These are phyloP conservation scores for Schizopygopsis malacanthus DNA, from an alignment of 2,797 vertebrate species.

Conservation along the genomic window DNA sequence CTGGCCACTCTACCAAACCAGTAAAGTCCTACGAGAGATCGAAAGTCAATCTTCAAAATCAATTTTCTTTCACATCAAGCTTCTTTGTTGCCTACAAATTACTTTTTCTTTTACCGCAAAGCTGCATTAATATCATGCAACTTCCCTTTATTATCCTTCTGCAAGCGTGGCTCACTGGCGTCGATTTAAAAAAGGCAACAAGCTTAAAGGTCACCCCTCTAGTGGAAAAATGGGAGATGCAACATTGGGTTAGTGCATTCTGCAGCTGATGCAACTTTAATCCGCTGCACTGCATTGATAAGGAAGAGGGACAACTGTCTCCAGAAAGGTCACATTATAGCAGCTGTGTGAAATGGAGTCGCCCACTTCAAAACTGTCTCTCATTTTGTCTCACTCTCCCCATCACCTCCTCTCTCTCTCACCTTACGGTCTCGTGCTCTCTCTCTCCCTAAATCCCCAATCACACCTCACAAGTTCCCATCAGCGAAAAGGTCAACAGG, in stretches of 20 bases:
- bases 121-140: conserved; percentile 47
- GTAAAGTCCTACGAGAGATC: conserved; percentile 34
- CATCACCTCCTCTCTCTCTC: conserved; percentile 51
- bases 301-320: conserved; percentile 42
- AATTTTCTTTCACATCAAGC: conserved; percentile 56
- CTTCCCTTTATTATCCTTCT: conserved; percentile 55
- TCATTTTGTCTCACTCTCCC: conserved; percentile 18
- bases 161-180: conserved; percentile 12
- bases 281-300: conserved; percentile 43
- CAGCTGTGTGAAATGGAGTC: conserved; percentile 54
- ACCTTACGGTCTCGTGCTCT: conserved; percentile 27
- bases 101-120: conserved; percentile 44
- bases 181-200: conserved; percentile 45
- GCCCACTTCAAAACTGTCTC: conserved; percentile 46
- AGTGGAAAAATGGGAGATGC: conserved; percentile 18
- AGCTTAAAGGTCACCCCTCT: conserved; percentile 51
- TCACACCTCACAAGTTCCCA: conserved; percentile 62
- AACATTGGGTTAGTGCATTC: conserved; percentile 32
- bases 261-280: conserved; percentile 47
- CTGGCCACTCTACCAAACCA: not conserved
- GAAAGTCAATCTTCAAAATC: conserved; percentile 58
- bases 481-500: conserved; percentile 65
- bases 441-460: conserved; percentile 65
- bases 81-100: conserved; percentile 61
- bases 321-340: conserved; percentile 59